Evolutionary conservation across 1,140 invertebrate genomes (phyloP).

Genomic region (Hydropsyche tenuis): DNA sequence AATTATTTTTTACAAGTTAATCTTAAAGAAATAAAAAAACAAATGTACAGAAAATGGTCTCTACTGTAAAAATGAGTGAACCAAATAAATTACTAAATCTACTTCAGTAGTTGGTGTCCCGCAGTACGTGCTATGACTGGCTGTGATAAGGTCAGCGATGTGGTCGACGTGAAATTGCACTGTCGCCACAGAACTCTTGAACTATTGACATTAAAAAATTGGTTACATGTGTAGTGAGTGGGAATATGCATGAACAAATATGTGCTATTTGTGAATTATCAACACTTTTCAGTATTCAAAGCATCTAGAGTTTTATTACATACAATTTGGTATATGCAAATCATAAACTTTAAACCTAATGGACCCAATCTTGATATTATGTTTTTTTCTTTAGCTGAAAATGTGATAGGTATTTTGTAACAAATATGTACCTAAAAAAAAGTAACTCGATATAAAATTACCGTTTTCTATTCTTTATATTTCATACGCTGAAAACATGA

Average conservation of each 20-base stretch:
- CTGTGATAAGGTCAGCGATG: conserved; percentile 48
- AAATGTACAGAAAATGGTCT: conserved; percentile 36
- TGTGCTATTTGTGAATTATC: conserved; percentile 46
- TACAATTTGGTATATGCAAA: too few relatives aligned
- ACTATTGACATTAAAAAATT: conserved; percentile 33
- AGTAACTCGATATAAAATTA: too few relatives aligned
- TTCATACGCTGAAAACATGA: too few relatives aligned
- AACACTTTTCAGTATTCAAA: conserved; percentile 24
- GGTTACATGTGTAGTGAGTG: conserved; percentile 40
- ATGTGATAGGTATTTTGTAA: conserved; percentile 22
- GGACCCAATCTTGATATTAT: too few relatives aligned
- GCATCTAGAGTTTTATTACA: neutral
- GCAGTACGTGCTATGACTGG: conserved; percentile 42
- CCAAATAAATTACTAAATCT: conserved; percentile 31
- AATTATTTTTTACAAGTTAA: conserved; percentile 10
- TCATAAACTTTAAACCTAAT: too few relatives aligned
- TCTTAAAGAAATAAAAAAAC: conserved; percentile 6
- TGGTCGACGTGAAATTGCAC: conserved; percentile 17
- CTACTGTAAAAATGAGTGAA: conserved; percentile 29
- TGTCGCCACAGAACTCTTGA: conserved; percentile 7
- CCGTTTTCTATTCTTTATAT: too few relatives aligned
- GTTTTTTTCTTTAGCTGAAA: neutral
- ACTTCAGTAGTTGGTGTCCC: conserved; percentile 32
- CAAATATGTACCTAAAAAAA: conserved; percentile 7
- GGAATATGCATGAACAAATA: conserved; percentile 39